Conservation (phyloP, 2,113 vertebrate species). For the Coreoperca whiteheadi region DNA sequence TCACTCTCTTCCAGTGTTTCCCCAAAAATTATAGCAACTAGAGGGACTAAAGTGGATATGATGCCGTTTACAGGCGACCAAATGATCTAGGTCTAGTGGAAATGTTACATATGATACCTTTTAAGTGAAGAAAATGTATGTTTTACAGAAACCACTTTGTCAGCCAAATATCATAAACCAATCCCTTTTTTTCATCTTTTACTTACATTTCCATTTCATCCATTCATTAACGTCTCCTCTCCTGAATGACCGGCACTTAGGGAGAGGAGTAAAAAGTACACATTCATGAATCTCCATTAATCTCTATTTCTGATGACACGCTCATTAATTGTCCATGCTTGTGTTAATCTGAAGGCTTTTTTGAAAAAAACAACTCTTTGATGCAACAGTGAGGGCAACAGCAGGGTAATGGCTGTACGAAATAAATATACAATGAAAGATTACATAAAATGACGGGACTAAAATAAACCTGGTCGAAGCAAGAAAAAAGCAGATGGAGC, state of each 20-base stretch:
- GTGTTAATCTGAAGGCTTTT: constrained; percentile 21
- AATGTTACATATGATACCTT: too few species aligned
- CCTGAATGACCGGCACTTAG: constrained; percentile 14
- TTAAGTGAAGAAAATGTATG: background rate
- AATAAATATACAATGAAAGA: constrained; percentile 40
- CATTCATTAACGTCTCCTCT: constrained; percentile 1
- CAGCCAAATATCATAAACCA: background rate
- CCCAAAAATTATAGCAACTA: too few species aligned
- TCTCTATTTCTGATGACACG: constrained; percentile 30
- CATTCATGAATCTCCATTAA: constrained; percentile 32
- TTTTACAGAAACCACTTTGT: constrained; percentile 7
- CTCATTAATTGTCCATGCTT: constrained; percentile 52
- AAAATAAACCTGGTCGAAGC: constrained; percentile 12
- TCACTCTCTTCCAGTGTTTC: too few species aligned
- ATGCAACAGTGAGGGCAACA: constrained; percentile 2
- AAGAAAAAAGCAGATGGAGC: constrained; percentile 6
- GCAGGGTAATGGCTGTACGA: background rate
- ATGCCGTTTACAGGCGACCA: too few species aligned
- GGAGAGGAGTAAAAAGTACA: constrained; percentile 36
- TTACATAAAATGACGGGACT: constrained; percentile 3
- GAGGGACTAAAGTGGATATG: too few species aligned
- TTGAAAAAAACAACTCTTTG: background rate
- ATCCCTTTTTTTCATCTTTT: background rate
- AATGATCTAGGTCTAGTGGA: too few species aligned
- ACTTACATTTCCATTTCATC: constrained; percentile 4